These are phyloP conservation scores for Hemistola chrysoprasaria DNA, from an alignment of 2,888 invertebrate species.

Conservation along the genomic window DNA sequence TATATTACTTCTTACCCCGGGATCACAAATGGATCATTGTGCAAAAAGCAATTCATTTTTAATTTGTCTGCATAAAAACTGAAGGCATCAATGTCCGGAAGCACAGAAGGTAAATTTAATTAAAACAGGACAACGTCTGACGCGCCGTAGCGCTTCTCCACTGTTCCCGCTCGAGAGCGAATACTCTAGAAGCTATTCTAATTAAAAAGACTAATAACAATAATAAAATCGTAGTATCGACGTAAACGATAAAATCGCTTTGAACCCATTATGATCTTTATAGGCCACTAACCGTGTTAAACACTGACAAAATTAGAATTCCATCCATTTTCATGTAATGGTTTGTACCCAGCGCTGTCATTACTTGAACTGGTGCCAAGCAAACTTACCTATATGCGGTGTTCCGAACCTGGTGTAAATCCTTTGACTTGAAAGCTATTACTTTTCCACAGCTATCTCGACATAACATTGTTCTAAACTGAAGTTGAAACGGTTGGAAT, in stretches of 20 bases:
- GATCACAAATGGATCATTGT: too few relatives aligned
- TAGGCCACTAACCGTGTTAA: constrained; percentile 24
- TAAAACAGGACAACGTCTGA: constrained; percentile 58
- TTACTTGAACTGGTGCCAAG: constrained; percentile 24
- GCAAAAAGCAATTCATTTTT: too few relatives aligned
- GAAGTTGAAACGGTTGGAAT: constrained; percentile 21
- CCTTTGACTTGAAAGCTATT: constrained; percentile 39
- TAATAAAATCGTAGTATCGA: constrained; percentile 63
- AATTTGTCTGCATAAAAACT: too few relatives aligned
- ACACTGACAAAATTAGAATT: constrained; percentile 30
- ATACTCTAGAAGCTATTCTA: constrained; percentile 46
- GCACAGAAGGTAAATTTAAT: constrained; percentile 58
- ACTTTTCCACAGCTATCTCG: constrained; percentile 39
- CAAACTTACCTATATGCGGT: constrained; percentile 35
- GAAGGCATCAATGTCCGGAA: constrained; percentile 34
- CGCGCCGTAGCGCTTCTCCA: constrained; percentile 35
- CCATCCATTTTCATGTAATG: constrained; percentile 27
- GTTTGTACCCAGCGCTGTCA: constrained; percentile 24
- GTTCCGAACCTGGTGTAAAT: constrained; percentile 39
- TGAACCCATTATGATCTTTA: constrained; percentile 33
- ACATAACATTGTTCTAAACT: constrained; percentile 35
- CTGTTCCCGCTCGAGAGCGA: constrained; percentile 29
- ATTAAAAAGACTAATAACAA: constrained; percentile 58
- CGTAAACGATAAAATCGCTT: constrained; percentile 47
- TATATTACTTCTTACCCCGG: neutral